Base-by-base conservation (phyloP, 2,113 vertebrate genomes). In the Charina bottae region DNA sequence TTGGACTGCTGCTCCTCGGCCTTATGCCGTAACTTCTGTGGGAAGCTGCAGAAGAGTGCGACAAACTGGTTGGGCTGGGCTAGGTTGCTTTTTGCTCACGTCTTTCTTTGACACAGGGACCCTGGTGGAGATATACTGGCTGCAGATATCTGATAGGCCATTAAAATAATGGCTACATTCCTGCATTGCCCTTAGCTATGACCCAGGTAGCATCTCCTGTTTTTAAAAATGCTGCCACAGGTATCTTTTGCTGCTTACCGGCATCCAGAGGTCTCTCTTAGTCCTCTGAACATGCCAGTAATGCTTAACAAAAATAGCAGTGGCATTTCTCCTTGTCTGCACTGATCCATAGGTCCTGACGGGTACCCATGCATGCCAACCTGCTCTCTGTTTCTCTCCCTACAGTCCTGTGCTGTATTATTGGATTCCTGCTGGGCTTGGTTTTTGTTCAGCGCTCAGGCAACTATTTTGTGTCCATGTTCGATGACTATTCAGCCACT, bases 401-500 rank as follows among this genome's bases (percentile, higher is more conserved):
- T 92, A 0, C 95, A 99, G 98, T 97, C 92, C 60, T 97, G 89
- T 96, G 96, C 96, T 98, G 97, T 89, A 0, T 93, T 21, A 0
- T 96, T 42, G 97, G 98, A 92, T 98, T 98, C 62, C 3, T 98
- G 92, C 96, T 98, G 0, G 97, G 98, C 87, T 95, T 98, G 87
- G 72, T 98, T 92, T 98, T 99, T 94, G 97, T 96, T 3, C 97
- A 97, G 91, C 97, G 97, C n/a, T 97, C 98, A 49, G 98, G 98
- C 49, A 97, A 97, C 97, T 98, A 99, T 95, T 98, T 97, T 91
- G 97, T 98, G 88, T 54, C n/a, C 7, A 98, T 98, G 98, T 98
- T 99, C 7, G 97, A 96, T 42, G 97, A 98, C 72, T 98, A 98
- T 95, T 98, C 98, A 1, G 97, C 97, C 1, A 97, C 97, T 0